Percentiles rank a stretch among this genome's conserved stretches.
phyloP scores from a whole-genome alignment of 2,888 invertebrate species.

The Osmoderma eremita region DNA sequence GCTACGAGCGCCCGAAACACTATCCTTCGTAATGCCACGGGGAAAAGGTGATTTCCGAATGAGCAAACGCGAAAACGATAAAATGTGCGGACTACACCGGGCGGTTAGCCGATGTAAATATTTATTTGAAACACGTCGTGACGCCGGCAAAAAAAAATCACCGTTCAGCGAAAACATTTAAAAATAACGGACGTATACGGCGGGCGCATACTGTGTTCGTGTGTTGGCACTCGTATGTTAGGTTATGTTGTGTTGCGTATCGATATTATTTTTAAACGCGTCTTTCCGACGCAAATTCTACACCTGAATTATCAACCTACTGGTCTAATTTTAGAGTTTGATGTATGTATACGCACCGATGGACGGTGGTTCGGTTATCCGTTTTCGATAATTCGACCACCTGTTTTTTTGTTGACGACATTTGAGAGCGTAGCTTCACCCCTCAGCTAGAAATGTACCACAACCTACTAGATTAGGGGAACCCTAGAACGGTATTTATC shows the following conservation, averaged over 20 bases:
- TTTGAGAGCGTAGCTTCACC: constrained; percentile 2
- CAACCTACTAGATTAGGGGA: too few species aligned
- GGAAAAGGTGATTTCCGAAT: constrained; percentile 11
- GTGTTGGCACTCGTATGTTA: too few species aligned
- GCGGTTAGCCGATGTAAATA: constrained; percentile 9
- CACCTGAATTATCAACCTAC: constrained; percentile 28
- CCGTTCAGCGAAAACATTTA: constrained; percentile 31
- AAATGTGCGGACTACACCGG: constrained; percentile 1
- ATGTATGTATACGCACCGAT: constrained; percentile 26
- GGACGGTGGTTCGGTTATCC: constrained; percentile 14
- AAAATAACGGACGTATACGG: constrained; percentile 17
- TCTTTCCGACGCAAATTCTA: constrained; percentile 35
- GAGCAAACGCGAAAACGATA: constrained; percentile 28
- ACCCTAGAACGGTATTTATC: too few species aligned
- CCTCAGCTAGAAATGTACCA: too few species aligned
- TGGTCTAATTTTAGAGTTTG: constrained; percentile 32
- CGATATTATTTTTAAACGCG: constrained; percentile 32
- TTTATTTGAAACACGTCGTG: constrained; percentile 19
- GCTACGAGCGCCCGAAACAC: too few species aligned
- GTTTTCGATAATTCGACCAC: constrained; percentile 32
- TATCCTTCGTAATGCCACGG: too few species aligned
- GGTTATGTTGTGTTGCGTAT: background rate
- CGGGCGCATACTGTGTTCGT: too few species aligned
- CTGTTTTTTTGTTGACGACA: constrained; percentile 17
- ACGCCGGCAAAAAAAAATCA: constrained; percentile 1